Evolutionary conservation across 2,888 invertebrate species (phyloP), one percentile per base, ranked within the genome.

Genomic region (Cantharis rustica): DNA sequence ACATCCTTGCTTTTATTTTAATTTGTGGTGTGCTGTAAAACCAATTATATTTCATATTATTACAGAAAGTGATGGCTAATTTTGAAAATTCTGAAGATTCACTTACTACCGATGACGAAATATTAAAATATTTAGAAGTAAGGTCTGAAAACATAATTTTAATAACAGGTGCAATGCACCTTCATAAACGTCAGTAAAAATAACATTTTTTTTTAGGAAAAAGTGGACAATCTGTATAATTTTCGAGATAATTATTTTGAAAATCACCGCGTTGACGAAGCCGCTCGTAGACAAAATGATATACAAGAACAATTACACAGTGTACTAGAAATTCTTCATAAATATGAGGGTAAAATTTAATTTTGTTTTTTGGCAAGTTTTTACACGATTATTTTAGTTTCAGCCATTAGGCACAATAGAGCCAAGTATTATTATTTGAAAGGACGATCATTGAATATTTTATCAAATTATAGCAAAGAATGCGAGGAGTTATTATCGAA

Each of bases 241-340:
- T 95, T 92, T 86, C 90, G 95, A 82, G 95, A 96, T 87, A 91
- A 93, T 84, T 96, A 94, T 88, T 95, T 95, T 89, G 95, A 94
- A 84, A 92, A 90, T 80, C 93, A 94, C 88, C 89, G 92, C 9
- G 89, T 95, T 61, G 93, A 93, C 79, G 90, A 92, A 86, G 95
- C 95, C 0, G 85, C 89, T 16, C 90, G 93, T 66, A 95, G 94
- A 85, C 90, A 90, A 80, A 88, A 89, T 77, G 90, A 93, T 83
- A 90, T 95, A 1, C 91, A 93, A 81, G 89, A 90, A 81, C 91
- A 93, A 84, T 91, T 94, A 87, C 87, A 90, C 69, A 88, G 90
- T 73, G 90, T 93, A 1, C 81, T 94, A 70, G 88, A 90, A 73
- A 89, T 91, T 81, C 92, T 95, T 85, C 92, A 94, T 81, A 89